Conservation (phyloP, 2,113 vertebrate genomes). For the Mustela nigripes region DNA sequence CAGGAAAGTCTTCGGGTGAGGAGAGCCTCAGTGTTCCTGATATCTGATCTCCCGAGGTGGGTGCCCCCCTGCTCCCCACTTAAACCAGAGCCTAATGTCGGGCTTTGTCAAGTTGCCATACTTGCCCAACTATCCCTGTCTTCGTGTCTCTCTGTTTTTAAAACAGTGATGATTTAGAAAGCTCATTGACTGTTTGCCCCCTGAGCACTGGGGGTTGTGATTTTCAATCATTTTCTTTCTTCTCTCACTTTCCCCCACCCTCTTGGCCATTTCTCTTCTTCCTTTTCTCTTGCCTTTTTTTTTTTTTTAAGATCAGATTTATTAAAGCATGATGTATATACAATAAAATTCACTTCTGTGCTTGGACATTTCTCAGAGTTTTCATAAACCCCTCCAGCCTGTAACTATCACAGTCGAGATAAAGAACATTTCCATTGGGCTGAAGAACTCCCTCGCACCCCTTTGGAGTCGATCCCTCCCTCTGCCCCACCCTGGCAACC, state of each 20-base stretch:
- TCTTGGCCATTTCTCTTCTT: background rate
- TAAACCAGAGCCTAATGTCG: background rate
- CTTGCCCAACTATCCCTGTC: background rate
- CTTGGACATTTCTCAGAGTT: background rate
- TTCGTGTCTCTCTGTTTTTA: background rate
- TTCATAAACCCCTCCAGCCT: background rate
- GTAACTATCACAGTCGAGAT: background rate
- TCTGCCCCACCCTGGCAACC: background rate
- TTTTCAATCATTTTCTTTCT: background rate
- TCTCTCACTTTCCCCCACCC: background rate
- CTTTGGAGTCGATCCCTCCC: too few relatives aligned
- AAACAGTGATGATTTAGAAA: background rate
- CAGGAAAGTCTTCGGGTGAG: background rate
- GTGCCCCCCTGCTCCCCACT: background rate
- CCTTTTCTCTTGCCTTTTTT: fast-evolving
- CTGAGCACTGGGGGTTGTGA: background rate
- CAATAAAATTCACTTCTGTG: background rate
- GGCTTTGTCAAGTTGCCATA: background rate
- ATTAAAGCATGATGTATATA: background rate
- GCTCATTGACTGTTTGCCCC: too few relatives aligned
- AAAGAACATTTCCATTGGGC: background rate
- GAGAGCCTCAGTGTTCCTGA: too few relatives aligned
- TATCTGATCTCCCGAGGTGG: background rate
- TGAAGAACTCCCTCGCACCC: background rate
- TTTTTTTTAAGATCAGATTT: background rate